phyloP scores from a whole-genome alignment of 2,888 invertebrate genomes.

The Lamproptera curius region DNA sequence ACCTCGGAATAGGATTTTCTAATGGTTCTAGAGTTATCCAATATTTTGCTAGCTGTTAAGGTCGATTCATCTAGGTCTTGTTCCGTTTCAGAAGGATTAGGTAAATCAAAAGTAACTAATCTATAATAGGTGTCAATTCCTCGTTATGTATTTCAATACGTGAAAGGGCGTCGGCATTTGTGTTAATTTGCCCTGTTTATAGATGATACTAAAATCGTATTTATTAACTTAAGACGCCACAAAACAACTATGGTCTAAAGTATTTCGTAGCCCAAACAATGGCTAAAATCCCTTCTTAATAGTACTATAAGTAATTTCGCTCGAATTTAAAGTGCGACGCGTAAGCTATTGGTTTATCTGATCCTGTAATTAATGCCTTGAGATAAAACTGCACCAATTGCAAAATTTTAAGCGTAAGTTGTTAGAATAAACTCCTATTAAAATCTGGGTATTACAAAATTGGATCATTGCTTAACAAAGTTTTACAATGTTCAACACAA shows the following conservation, averaged over 20 bases:
- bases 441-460: slow-evolving; percentile 22
- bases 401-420: slow-evolving; percentile 23
- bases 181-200: slow-evolving; percentile 17
- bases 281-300: slow-evolving; percentile 20
- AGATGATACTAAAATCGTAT: slow-evolving; percentile 18
- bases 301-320: slow-evolving; percentile 29
- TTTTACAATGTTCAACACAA: slow-evolving; percentile 25
- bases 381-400: slow-evolving; percentile 25
- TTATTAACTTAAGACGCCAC: slow-evolving; percentile 24
- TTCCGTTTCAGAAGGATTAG: background rate
- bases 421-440: slow-evolving; percentile 20
- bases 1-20: background rate
- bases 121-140: background rate
- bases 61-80: no score
- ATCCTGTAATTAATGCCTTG: slow-evolving; percentile 20
- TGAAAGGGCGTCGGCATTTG: no score
- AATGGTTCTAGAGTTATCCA: background rate
- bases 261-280: slow-evolving; percentile 19
- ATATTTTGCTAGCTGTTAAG: background rate
- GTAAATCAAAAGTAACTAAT: background rate
- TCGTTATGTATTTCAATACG: slow-evolving; percentile 5
- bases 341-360: slow-evolving; percentile 29
- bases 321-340: slow-evolving; percentile 25
- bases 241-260: slow-evolving; percentile 21
- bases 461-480: slow-evolving; percentile 28